These are phyloP conservation scores for Drosophila flavopinicola DNA, from an alignment of 2,888 invertebrate genomes.

Conservation along the genomic window DNA sequence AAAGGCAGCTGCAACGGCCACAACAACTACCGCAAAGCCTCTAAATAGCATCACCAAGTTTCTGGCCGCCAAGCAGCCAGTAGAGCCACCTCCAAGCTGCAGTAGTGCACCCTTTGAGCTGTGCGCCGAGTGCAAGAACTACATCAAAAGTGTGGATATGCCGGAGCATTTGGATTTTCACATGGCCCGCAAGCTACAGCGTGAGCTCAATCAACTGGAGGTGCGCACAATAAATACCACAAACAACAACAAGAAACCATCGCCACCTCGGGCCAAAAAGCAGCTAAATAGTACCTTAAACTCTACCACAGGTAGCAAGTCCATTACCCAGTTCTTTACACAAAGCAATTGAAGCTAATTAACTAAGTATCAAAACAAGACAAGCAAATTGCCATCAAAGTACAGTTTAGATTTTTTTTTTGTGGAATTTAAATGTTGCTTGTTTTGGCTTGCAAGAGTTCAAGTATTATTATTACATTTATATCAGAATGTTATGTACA, in stretches of 20 bases:
- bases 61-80: slow-evolving; percentile 44
- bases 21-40: slow-evolving; percentile 4
- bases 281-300: slow-evolving; percentile 44
- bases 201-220: slow-evolving; percentile 77
- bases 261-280: slow-evolving; percentile 40
- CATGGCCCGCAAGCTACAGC: slow-evolving; percentile 90
- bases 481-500: too few relatives aligned
- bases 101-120: slow-evolving; percentile 72
- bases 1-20: slow-evolving; percentile 16
- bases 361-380: too few relatives aligned
- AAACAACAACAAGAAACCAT: slow-evolving; percentile 47
- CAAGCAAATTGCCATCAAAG: too few relatives aligned
- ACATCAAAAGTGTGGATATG: slow-evolving; percentile 87
- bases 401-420: too few relatives aligned
- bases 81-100: slow-evolving; percentile 25
- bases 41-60: slow-evolving; percentile 72
- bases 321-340: slow-evolving; percentile 76
- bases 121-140: slow-evolving; percentile 89
- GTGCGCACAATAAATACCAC: slow-evolving; percentile 59
- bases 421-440: too few relatives aligned
- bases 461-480: background rate
- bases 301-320: slow-evolving; percentile 48
- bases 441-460: background rate
- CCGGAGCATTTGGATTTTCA: slow-evolving; percentile 94
- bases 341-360: slow-evolving; percentile 51